These are phyloP conservation scores for Diarsia dahlii DNA, from an alignment of 2,888 invertebrate genomes.

Conservation along the genomic window DNA sequence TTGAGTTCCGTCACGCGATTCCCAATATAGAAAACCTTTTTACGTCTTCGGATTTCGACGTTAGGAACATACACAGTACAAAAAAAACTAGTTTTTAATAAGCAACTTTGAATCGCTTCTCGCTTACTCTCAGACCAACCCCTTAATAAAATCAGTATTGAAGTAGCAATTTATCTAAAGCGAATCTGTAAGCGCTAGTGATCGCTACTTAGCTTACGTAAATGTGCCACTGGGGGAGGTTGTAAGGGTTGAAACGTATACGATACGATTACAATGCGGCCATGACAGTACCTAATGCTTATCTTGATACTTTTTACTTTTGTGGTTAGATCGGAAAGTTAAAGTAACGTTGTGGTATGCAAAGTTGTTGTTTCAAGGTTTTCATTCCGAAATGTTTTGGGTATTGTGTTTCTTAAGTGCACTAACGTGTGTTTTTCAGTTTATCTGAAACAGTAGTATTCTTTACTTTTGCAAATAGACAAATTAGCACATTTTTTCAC, in stretches of 20 bases:
- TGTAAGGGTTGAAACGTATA: slow-evolving; percentile 34
- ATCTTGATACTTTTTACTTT: slow-evolving; percentile 16
- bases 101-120: not conserved
- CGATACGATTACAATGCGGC: slow-evolving; percentile 9
- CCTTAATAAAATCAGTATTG: slow-evolving; percentile 65
- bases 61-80: too few species aligned
- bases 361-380: not conserved
- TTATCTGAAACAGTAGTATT: not conserved
- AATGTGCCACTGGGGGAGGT: slow-evolving; percentile 60
- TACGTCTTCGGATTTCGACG: too few species aligned
- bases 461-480: too few species aligned
- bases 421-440: not conserved
- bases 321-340: not conserved
- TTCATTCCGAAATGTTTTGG: not conserved
- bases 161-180: slow-evolving; percentile 70
- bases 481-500: too few species aligned
- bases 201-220: slow-evolving; percentile 62
- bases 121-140: slow-evolving; percentile 15
- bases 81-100: not conserved
- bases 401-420: not conserved
- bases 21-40: too few species aligned
- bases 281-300: slow-evolving; percentile 15
- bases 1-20: too few species aligned
- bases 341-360: not conserved
- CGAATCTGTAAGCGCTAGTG: slow-evolving; percentile 68